Evolutionary conservation across 1,140 invertebrate genomes (phyloP), one percentile per base, ranked within the genome.

Genomic region (Drosophila repleta): DNA sequence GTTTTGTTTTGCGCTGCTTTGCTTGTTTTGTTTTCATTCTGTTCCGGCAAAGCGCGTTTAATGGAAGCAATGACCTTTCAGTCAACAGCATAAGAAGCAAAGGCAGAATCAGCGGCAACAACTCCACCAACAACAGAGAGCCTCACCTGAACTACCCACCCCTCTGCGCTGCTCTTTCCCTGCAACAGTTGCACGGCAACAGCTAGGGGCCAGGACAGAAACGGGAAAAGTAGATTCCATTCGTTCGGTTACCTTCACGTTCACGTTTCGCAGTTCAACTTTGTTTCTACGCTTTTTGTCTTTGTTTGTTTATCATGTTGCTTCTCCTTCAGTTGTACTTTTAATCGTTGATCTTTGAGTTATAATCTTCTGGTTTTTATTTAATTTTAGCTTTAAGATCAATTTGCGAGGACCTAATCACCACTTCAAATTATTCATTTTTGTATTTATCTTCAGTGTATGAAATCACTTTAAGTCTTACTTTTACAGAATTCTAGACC

Each of bases 31-130:
- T 43, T 78, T 75, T 84, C 66, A 75, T 75, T 88, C 64, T 76
- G 67, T 88, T 88, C 78, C 79, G 83, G 74, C 85, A 78, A 88
- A 63, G 75, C 71, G 76, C 75, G 71, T 79, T 88, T 87, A 82
- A 87, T 87, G 68, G 83, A 88, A 87, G 83, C 83, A 87, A 87
- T 80, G 83, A 87, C 83, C 83, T 87, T 88, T 87, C 48, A 85
- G 80, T 84, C 80, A 83, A 84, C 79, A 80, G 56, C 69, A 41
- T 26, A 26, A 39, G 60, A 46, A 51, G 57, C 43, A 21, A 21
- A 45, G 37, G 32, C n/a, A 17, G 39, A 41, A 6, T n/a, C 74
- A 61, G 45, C 61, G 60, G 15, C 57, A 58, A 65, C 80, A 49
- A 67, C 63, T 69, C 45, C 53, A 58, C 29, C 70, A 53, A 49